Base-by-base conservation (phyloP, 1,140 invertebrate genomes). In the Rhagoletis zephyria region DNA sequence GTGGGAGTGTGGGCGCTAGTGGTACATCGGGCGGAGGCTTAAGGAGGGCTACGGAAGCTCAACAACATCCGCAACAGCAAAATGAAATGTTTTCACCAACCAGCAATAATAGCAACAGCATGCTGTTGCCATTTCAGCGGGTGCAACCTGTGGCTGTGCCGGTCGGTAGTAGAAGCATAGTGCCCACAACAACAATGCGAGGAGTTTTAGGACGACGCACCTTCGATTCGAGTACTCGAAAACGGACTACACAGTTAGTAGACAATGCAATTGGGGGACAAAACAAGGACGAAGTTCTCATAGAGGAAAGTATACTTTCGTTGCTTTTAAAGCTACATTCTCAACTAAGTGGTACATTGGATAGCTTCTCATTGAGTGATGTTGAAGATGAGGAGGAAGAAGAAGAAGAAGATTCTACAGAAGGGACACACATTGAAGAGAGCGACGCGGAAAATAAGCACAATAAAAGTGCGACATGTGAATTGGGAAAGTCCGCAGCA, bases 251-350 rank as follows among this genome's bases (percentile, higher is more conserved):
- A n/a, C 74, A 81, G 48, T 56, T 81, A 48, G 91, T 93, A 7
- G 92, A 93, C 86, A 91, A 92, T 81, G 90, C 90, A 86, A 90
- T 93, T 56, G 90, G 90, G 42, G 89, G 90, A 63, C 86, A 85
- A 74, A 91, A 93, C 48, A 94, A 94, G 74, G 94, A 95, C 16
- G 93, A 94, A 77, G 94, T 96, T 0, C 94, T 95, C 87, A 94
- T 97, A 19, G 97, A 97, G 89, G 98, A 99, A 93, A 98, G 97
- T 88, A 97, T 99, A 85, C 96, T 99, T 88, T 98, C 97, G 0
- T 94, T 99, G 61, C 93, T 99, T 42, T 94, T 99, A 10, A 98
- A 98, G 93, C 94, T 99, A n/a, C 98, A 99, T 93, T 97, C 97
- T 0, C 97, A 98, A 92, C 93, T 99, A 14, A 97, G 96, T 0